Evolutionary conservation across 2,888 invertebrate species (phyloP).

Genomic region (Taphrorychus bicolor): DNA sequence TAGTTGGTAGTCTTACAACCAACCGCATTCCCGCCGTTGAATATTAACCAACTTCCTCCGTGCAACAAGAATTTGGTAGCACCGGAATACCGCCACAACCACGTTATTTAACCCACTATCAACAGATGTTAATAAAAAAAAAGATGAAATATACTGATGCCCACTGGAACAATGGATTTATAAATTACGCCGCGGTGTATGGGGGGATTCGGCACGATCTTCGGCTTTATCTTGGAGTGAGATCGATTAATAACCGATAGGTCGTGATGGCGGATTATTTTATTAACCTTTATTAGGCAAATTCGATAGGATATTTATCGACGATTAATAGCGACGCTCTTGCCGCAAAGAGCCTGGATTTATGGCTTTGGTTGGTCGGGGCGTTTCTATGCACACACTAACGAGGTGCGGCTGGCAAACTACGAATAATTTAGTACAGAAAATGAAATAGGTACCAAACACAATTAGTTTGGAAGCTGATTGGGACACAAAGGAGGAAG

Average conservation of each 20-base stretch:
- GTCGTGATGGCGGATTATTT: conserved; percentile 41
- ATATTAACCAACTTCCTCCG: not conserved
- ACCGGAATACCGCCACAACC: not conserved
- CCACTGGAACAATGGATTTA: conserved; percentile 32
- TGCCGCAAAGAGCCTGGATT: conserved; percentile 32
- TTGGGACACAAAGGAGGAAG: no score
- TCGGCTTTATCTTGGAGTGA: conserved; percentile 27
- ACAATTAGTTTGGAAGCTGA: not conserved
- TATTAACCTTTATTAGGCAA: conserved; percentile 41
- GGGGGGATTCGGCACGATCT: conserved; percentile 29
- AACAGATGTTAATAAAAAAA: conserved; percentile 16
- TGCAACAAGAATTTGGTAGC: conserved; percentile 1
- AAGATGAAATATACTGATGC: not conserved
- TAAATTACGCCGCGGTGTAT: conserved; percentile 29
- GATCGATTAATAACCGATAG: conserved; percentile 41
- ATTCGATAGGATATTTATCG: conserved; percentile 37
- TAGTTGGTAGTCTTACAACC: not conserved
- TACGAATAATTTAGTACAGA: conserved; percentile 2
- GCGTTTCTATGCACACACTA: conserved; percentile 21
- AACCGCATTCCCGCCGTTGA: not conserved
- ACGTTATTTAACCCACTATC: conserved; percentile 22
- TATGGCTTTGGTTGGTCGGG: conserved; percentile 20
- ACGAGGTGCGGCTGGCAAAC: conserved; percentile 19
- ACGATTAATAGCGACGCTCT: conserved; percentile 34
- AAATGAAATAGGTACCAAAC: not conserved